These are phyloP conservation scores for Brachionus sp. DNA, from an alignment of 1,140 invertebrate genomes.

Conservation along the genomic window DNA sequence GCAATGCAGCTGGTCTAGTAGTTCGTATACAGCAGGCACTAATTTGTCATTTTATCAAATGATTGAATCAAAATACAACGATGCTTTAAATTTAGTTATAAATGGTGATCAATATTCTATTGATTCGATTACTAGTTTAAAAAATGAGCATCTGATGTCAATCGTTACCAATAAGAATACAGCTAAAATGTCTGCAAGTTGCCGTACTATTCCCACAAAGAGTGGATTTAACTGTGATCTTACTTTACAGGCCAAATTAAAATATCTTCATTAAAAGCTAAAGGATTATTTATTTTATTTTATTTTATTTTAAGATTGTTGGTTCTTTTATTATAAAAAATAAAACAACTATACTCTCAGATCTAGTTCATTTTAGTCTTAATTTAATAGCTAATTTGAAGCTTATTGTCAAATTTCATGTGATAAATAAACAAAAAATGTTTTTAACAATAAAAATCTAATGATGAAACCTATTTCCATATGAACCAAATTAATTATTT, in stretches of 20 bases:
- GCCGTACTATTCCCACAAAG: not conserved
- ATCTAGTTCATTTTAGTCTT: too few species aligned
- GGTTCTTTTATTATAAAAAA: too few species aligned
- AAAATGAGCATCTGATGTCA: not conserved
- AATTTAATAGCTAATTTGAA: too few species aligned
- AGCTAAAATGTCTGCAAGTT: not conserved
- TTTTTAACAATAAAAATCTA: too few species aligned
- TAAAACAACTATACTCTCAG: too few species aligned
- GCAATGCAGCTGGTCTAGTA: constrained; percentile 16
- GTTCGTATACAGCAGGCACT: not conserved
- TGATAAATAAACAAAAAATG: too few species aligned
- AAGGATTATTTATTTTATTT: not conserved
- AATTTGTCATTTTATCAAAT: not conserved
- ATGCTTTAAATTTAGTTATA: not conserved
- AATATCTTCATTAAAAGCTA: not conserved
- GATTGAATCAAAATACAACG: not conserved
- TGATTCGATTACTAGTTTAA: not conserved
- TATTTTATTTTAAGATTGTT: too few species aligned
- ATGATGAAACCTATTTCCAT: too few species aligned
- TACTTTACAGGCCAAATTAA: not conserved
- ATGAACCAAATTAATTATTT: too few species aligned
- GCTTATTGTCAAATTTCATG: too few species aligned
- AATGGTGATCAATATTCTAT: not conserved
- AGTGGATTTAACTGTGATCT: constrained; percentile 24
- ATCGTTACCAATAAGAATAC: not conserved